phyloP scores from a whole-genome alignment of 2,888 invertebrate genomes.

The Actias luna region DNA sequence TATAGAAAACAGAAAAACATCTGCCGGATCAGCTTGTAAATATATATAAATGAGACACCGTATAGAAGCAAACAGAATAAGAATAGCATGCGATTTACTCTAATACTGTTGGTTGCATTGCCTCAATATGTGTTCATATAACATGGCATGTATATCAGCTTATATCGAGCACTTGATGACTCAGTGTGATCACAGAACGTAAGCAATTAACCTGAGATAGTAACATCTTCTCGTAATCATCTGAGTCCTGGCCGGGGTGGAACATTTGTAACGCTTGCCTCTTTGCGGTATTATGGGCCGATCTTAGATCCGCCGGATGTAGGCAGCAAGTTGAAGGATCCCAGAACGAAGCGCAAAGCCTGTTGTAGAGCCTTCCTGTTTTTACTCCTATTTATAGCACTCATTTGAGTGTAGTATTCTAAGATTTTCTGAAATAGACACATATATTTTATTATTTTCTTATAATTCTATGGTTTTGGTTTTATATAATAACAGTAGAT shows the following conservation, averaged over 20 bases:
- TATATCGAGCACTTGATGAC: not conserved
- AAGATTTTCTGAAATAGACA: constrained; percentile 13
- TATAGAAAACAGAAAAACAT: too few relatives aligned
- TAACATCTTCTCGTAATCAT: constrained; percentile 11
- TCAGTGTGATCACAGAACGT: not conserved
- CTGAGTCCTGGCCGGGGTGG: not conserved
- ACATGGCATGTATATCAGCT: too few relatives aligned
- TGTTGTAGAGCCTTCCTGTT: constrained; percentile 13
- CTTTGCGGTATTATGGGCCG: constrained; percentile 4
- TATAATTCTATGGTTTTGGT: not conserved
- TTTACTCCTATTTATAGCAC: constrained; percentile 17
- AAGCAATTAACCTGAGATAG: constrained; percentile 5
- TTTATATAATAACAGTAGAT: too few relatives aligned
- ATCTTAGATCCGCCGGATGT: constrained; percentile 12
- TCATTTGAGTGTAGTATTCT: not conserved
- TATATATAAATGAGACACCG: too few relatives aligned
- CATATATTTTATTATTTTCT: not conserved
- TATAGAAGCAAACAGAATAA: too few relatives aligned
- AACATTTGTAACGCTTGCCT: constrained; percentile 4
- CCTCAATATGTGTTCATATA: too few relatives aligned
- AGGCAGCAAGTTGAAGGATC: constrained; percentile 13
- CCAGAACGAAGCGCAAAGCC: constrained; percentile 14
- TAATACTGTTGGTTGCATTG: too few relatives aligned
- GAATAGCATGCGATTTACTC: too few relatives aligned
- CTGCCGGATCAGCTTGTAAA: too few relatives aligned